phyloP scores from a whole-genome alignment of 2,888 invertebrate species.

The Conops quadrifasciatus region DNA sequence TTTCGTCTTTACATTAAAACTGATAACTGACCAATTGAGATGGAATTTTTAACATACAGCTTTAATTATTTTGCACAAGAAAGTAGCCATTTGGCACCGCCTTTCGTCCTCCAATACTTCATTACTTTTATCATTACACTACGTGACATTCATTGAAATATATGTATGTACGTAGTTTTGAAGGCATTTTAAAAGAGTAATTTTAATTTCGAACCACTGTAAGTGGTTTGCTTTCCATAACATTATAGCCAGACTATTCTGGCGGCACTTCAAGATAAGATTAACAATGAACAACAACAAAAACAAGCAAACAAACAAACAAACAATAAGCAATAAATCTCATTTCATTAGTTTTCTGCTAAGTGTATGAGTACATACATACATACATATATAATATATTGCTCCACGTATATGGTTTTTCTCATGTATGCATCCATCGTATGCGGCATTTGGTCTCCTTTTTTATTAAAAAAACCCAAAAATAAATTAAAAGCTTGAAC shows the following conservation, averaged over 20 bases:
- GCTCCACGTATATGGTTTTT: background rate
- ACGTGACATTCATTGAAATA: too few relatives aligned
- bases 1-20: too few relatives aligned
- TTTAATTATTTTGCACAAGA: too few relatives aligned
- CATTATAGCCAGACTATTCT: background rate
- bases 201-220: slow-evolving; percentile 17
- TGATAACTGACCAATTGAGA: too few relatives aligned
- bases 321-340: slow-evolving; percentile 31
- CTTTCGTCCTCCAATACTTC: background rate
- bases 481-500: slow-evolving; percentile 5
- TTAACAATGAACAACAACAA: slow-evolving; percentile 23
- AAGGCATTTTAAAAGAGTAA: background rate
- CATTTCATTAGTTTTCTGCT: slow-evolving; percentile 28
- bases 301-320: background rate
- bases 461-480: slow-evolving; percentile 21
- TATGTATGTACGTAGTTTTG: too few relatives aligned
- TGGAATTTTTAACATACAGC: too few relatives aligned
- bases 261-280: slow-evolving; percentile 26
- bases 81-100: too few relatives aligned
- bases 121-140: too few relatives aligned
- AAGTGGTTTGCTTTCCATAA: background rate
- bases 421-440: slow-evolving; percentile 10
- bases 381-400: too few relatives aligned
- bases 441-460: slow-evolving; percentile 19
- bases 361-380: too few relatives aligned